Conservation (phyloP, 1,140 invertebrate genomes). For the Drosophila subpulchrella region DNA sequence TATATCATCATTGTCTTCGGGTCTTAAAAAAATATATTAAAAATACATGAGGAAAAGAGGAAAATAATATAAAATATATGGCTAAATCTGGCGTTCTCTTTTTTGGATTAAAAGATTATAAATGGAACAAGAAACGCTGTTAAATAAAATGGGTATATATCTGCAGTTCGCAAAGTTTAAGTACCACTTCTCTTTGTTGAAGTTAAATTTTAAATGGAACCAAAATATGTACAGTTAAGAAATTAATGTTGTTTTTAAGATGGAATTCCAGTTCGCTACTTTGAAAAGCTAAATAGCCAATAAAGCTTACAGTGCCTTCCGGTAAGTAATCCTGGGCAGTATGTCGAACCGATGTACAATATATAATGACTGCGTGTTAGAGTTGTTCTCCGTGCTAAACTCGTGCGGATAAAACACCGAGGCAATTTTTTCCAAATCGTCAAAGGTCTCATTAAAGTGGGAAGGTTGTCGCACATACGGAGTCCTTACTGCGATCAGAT, state of each 20-base stretch:
- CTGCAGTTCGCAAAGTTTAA: no score
- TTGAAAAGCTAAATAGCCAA: no score
- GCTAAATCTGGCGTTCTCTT: no score
- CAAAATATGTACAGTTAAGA: not conserved
- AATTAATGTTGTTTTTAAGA: not conserved
- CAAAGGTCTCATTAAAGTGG: slow-evolving; percentile 37
- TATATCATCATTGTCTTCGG: slow-evolving; percentile 77
- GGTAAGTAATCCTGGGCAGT: slow-evolving; percentile 55
- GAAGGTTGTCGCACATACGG: slow-evolving; percentile 2
- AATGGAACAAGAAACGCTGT: no score
- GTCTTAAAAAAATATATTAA: slow-evolving; percentile 33
- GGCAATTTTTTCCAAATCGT: slow-evolving; percentile 38
- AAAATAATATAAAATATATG: no score
- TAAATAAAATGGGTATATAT: not conserved
- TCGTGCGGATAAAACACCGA: slow-evolving; percentile 51
- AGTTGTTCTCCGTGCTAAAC: slow-evolving; percentile 33
- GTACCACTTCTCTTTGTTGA: no score
- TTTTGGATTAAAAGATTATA: no score
- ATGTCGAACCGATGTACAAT: slow-evolving; percentile 38
- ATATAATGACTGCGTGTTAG: slow-evolving; percentile 54
- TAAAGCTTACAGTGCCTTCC: slow-evolving; percentile 65
- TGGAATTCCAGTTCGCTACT: no score
- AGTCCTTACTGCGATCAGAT: slow-evolving; percentile 44
- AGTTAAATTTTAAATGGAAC: not conserved
- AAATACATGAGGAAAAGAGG: no score